A percentile compares a stretch with the other conserved stretches of the same genome.
Evolutionary conservation across 2,797 vertebrate genomes (phyloP).

Genomic region (Rhinoraja longicauda): DNA sequence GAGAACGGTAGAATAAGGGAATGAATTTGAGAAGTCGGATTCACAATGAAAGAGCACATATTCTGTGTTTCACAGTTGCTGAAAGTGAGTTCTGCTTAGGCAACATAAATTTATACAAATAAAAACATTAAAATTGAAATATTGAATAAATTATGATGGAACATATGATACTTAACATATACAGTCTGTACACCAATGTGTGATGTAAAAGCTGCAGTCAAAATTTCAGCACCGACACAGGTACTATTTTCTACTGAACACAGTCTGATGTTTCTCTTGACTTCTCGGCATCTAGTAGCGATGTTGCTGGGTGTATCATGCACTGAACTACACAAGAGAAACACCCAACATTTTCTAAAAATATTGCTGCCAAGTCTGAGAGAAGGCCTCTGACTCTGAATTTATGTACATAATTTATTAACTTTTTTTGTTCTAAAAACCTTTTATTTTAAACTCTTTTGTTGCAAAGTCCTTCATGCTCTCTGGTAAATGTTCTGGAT

Average conservation of each 20-base stretch:
- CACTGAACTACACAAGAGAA: slow-evolving; percentile 30
- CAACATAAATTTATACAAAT: slow-evolving; percentile 31
- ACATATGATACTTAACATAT: slow-evolving; percentile 16
- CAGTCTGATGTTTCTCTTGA: slow-evolving; percentile 25
- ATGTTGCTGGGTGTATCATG: slow-evolving; percentile 18
- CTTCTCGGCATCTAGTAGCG: background rate
- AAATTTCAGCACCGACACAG: slow-evolving; percentile 20
- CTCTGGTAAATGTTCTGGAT: slow-evolving; percentile 33
- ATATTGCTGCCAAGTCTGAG: slow-evolving; percentile 30
- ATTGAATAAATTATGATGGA: slow-evolving; percentile 36
- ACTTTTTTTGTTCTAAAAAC: slow-evolving; percentile 37
- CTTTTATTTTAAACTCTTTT: slow-evolving; percentile 36
- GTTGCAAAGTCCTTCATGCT: slow-evolving; percentile 38
- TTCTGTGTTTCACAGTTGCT: slow-evolving; percentile 25
- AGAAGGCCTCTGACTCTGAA: slow-evolving; percentile 28
- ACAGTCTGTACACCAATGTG: slow-evolving; percentile 33
- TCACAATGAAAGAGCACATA: background rate
- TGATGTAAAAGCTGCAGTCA: slow-evolving; percentile 30
- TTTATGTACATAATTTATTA: slow-evolving; percentile 39
- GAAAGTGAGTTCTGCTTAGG: slow-evolving; percentile 22
- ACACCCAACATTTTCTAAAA: slow-evolving; percentile 19
- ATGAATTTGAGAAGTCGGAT: slow-evolving; percentile 9
- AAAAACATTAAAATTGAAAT: slow-evolving; percentile 31
- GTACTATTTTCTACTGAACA: slow-evolving; percentile 14
- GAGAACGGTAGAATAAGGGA: background rate